Base-by-base conservation (phyloP, 2,888 invertebrate genomes). In the Sylvicola cinctus region DNA sequence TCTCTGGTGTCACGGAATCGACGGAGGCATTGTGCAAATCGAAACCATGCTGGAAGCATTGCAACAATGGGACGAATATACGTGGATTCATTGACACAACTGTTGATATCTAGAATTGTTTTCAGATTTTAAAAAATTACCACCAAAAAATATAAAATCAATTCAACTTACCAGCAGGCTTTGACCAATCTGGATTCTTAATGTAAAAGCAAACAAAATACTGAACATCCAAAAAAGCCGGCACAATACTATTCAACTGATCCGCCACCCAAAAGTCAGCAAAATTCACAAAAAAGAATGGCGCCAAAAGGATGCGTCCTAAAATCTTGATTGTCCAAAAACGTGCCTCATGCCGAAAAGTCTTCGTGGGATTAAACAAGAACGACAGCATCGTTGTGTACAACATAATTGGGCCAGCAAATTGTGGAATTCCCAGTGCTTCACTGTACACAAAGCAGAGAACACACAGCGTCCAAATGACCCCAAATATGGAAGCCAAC, bases 231-330 rank as follows among this genome's bases (percentile, higher is more conserved):
- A 91, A 62, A 42, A 98, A 71, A 3, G 88, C 81, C 11, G 30
- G 5, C 5, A 26, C 79, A 42, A 98, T 66, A 35, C 91, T 93
- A 58, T 93, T 96, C 49, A 95, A 65, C 55, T 96, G 96, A 64
- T 96, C 95, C 4, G 91, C 95, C 54, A 96, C 72, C 95, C 95
- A 96, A 68, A 96, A 96, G 61, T 96, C 95, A 16, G 95, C 91
- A 52, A 95, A 96, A 29, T 81, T 72, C 7, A 96, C 95, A 44
- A 83, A 84, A 50, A 83, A 77, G 51, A 93, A 90, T 14, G 95
- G 95, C 0, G 95, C 88, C 25, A 80, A 71, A 31, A 90, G 49
- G 42, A 91, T 79, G 36, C 83, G 71, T 41, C 76, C 77, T 84
- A 84, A 54, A 34, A 61, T 59, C 88, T 66, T 46, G 91, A 81